These are phyloP conservation scores for Theonella swinhoei DNA, from an alignment of 37 sponge, comb jelly and placozoan species.

Conservation along the genomic window DNA sequence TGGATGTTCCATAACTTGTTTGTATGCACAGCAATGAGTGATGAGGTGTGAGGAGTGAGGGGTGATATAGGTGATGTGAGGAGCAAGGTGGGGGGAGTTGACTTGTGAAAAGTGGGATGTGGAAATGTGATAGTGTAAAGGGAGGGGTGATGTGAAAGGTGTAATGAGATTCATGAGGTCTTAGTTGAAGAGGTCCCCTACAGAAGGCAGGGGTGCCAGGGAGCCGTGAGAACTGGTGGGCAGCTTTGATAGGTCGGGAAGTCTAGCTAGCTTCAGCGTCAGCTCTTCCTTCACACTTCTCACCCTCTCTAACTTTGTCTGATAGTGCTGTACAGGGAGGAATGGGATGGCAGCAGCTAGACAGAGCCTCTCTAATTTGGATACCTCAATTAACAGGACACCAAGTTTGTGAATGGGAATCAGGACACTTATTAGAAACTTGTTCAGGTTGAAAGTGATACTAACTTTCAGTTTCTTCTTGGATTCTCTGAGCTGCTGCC, in stretches of 20 bases:
- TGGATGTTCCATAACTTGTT: too few species aligned
- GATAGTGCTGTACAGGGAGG: conserved; percentile 63
- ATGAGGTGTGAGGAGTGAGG: too few species aligned
- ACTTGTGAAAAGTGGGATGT: neutral
- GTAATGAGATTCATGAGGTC: neutral
- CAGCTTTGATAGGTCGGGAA: conserved; percentile 88
- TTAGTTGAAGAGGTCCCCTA: conserved; percentile 83
- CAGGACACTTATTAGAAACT: too few species aligned
- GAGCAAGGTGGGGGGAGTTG: neutral
- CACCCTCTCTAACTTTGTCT: conserved; percentile 75
- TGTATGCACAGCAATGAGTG: too few species aligned
- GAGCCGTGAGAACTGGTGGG: conserved; percentile 35
- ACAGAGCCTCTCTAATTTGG: neutral
- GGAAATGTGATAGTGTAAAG: neutral
- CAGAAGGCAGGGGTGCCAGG: conserved; percentile 89
- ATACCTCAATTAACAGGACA: neutral
- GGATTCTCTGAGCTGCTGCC: conserved; percentile 41
- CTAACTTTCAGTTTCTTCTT: conserved; percentile 64
- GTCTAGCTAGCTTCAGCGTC: conserved; percentile 86
- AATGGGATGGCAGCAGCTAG: too few species aligned
- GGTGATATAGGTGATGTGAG: too few species aligned
- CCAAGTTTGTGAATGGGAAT: too few species aligned
- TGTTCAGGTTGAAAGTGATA: too few species aligned
- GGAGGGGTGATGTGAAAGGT: neutral
- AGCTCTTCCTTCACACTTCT: conserved; percentile 76